Evolutionary conservation across 1,140 invertebrate species (phyloP).

Genomic region (Drosophila pectinifera): DNA sequence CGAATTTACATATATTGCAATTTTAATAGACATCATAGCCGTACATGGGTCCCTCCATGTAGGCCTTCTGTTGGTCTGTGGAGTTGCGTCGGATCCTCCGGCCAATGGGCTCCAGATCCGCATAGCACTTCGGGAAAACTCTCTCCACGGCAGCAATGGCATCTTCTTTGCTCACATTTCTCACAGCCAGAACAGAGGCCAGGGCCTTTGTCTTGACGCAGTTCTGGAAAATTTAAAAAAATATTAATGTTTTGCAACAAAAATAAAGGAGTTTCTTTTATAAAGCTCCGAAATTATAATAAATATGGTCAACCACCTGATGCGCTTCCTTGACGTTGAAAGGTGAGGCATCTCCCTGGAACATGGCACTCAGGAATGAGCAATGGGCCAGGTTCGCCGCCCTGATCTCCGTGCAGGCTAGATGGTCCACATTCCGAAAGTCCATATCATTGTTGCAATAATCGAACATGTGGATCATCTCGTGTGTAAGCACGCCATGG

Average conservation of each 20-base stretch:
- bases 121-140: slow-evolving; percentile 96
- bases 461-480: slow-evolving; percentile 99
- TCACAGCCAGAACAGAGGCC: slow-evolving; percentile 92
- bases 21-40: slow-evolving; percentile 89
- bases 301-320: slow-evolving; percentile 86
- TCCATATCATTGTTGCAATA: slow-evolving; percentile 95
- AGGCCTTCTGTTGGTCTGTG: slow-evolving; percentile 91
- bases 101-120: slow-evolving; percentile 96
- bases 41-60: slow-evolving; percentile 91
- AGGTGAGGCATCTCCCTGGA: slow-evolving; percentile 91
- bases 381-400: slow-evolving; percentile 97
- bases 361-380: slow-evolving; percentile 92
- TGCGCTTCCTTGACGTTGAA: slow-evolving; percentile 91
- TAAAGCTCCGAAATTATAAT: no score
- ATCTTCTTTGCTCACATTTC: slow-evolving; percentile 90
- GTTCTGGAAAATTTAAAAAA: slow-evolving; percentile 86
- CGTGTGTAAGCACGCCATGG: slow-evolving; percentile 93
- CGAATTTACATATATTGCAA: slow-evolving; percentile 12
- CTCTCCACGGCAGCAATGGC: slow-evolving; percentile 92
- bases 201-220: slow-evolving; percentile 96
- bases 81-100: slow-evolving; percentile 92
- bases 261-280: no score
- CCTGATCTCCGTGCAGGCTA: slow-evolving; percentile 97
- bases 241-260: no score
- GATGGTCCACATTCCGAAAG: slow-evolving; percentile 95